Base-by-base conservation (phyloP, 2,888 invertebrate genomes). In the Zaprionus lineosus region DNA sequence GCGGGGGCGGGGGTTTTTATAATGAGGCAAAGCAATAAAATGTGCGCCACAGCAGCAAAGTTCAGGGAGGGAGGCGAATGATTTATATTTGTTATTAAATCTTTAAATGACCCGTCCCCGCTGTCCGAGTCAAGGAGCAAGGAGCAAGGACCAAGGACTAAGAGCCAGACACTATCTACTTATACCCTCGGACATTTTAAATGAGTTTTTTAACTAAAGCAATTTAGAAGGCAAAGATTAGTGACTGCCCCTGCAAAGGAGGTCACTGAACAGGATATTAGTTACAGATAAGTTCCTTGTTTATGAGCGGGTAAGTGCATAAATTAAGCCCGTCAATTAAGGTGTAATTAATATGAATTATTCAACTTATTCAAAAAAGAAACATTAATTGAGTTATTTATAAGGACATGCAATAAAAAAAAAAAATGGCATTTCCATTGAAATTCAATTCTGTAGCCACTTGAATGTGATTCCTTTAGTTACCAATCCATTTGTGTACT, bases 11-110 rank as follows among this genome's bases (percentile, higher is more conserved):
- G 37, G 57, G 60, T 39, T 72, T 75, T 64, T 58, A 72, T 78
- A 78, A 78, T 78, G 81, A 83, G 77, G 56, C 60, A 65, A 52
- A 76, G 81, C 78, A 84, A 78, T 78, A 76, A 83, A 84, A 83
- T 64, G 52, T 47, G 40, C 34, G 46, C 50, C 33, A 36, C 48
- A 58, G 51, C 33, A 18, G 41, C 56, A 47, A 24, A 19, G 82
- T 58, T 61, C 61, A 51, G 64, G 56, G 52, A 51, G 64, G 56
- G 52, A 70, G 76, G 72, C 73, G 64, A 51, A 74, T 83, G 81
- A 78, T 83, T 83, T 83, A 83, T 83, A 59, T 76, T 83, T 65
- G 73, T 63, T 79, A 79, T 76, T 68, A 83, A 62, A 71, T 67
- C 69, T 61, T 83, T 56, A 72, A 83, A 65, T 69, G 66, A 57